Evolutionary conservation across 2,113 vertebrate genomes (phyloP).

Genomic region (Eptatretus burgeri): DNA sequence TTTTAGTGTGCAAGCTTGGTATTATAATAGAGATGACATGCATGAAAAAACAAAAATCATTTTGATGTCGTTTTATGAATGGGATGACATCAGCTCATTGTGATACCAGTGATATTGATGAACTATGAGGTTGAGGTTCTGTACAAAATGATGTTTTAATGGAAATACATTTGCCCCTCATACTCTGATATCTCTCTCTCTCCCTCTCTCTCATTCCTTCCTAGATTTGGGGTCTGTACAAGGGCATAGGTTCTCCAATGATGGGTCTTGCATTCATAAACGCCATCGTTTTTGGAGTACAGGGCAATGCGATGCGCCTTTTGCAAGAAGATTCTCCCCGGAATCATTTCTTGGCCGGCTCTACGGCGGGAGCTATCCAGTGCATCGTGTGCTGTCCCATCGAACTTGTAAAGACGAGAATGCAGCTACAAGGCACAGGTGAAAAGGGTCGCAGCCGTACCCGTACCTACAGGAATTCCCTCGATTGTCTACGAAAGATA

Average conservation of each 20-base stretch:
- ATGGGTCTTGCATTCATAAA: constrained; percentile 97
- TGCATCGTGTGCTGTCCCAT: constrained; percentile 78
- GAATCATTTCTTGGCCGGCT: constrained; percentile 70
- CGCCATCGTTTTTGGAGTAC: constrained; percentile 72
- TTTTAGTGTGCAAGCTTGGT: no score
- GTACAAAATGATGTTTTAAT: no score
- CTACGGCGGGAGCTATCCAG: constrained; percentile 60
- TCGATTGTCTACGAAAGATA: constrained; percentile 62
- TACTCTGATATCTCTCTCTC: background rate
- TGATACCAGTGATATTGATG: no score
- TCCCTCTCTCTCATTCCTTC: constrained; percentile 8
- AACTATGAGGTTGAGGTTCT: no score
- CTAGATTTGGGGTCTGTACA: constrained; percentile 58
- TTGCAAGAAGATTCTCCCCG: constrained; percentile 44
- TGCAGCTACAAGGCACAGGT: constrained; percentile 69
- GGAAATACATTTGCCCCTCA: background rate
- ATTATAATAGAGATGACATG: no score
- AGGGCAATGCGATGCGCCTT: constrained; percentile 48
- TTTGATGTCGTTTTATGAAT: no score
- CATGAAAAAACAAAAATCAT: no score
- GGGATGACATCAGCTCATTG: no score
- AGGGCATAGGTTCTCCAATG: constrained; percentile 86
- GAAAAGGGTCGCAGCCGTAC: constrained; percentile 29
- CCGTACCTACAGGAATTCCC: constrained; percentile 58
- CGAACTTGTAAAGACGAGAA: constrained; percentile 83